Percentiles rank a stretch among this genome's conserved stretches.
Evolutionary conservation across 92 coral and sea anemone species (phyloP).

Genomic region (Heliopora coerulea): DNA sequence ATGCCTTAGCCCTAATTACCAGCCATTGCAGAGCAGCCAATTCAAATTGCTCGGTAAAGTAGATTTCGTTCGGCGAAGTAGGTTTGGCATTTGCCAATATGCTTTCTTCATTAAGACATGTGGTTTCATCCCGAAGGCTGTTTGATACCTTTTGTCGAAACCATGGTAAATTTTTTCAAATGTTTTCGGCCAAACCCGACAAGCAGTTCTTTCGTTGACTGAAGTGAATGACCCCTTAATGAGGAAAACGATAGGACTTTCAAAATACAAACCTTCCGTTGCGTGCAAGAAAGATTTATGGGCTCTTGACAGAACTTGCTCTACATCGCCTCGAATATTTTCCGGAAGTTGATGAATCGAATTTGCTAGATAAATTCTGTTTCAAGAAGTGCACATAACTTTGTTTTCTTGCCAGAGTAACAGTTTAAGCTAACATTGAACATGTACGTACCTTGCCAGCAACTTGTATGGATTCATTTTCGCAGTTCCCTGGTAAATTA

Average conservation of each 20-base stretch:
- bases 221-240: slow-evolving; percentile 31
- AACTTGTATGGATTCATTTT: no score
- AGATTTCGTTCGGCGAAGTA: slow-evolving; percentile 2
- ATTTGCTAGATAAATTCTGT: slow-evolving; percentile 4
- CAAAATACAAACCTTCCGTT: slow-evolving; percentile 27
- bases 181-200: background rate
- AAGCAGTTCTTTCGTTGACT: background rate
- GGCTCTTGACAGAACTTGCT: slow-evolving; percentile 45
- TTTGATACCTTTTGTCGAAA: slow-evolving; percentile 11
- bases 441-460: no score
- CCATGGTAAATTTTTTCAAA: background rate
- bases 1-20: slow-evolving; percentile 14
- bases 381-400: background rate
- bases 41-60: slow-evolving; percentile 34
- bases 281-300: slow-evolving; percentile 44
- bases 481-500: no score
- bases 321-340: slow-evolving; percentile 5
- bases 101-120: slow-evolving; percentile 45
- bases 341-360: slow-evolving; percentile 28
- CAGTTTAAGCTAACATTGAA: no score
- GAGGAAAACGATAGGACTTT: slow-evolving; percentile 18
- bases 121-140: slow-evolving; percentile 30
- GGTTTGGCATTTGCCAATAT: slow-evolving; percentile 28
- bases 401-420: no score
- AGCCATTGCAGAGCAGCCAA: slow-evolving; percentile 9